phyloP scores from a whole-genome alignment of 2,797 vertebrate species.

The Phalanger gymnotis region DNA sequence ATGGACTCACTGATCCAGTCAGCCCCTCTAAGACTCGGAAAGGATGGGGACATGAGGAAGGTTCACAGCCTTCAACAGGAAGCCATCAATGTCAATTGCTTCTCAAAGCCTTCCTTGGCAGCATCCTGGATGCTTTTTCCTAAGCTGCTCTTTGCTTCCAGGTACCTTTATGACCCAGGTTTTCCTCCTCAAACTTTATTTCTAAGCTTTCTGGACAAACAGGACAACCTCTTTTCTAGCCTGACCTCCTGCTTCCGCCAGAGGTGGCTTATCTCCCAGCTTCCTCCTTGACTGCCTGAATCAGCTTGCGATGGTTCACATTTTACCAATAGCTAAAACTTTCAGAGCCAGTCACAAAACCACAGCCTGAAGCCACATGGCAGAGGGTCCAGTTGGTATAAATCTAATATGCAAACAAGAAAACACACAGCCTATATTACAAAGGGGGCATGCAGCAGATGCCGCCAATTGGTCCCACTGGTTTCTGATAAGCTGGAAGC shows the following conservation, averaged over 20 bases:
- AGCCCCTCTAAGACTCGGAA: neutral
- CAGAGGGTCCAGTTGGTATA: slow-evolving; percentile 25
- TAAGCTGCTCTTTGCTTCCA: neutral
- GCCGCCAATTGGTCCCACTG: neutral
- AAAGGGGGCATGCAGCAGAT: neutral
- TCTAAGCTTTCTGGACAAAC: neutral
- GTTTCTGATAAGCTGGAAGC: neutral
- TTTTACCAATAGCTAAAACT: neutral
- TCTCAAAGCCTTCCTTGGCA: neutral
- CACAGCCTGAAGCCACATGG: neutral
- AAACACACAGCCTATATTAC: neutral
- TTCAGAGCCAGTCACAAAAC: neutral
- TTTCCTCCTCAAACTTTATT: neutral
- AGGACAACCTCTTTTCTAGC: neutral
- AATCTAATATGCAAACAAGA: slow-evolving; percentile 43
- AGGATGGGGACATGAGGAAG: neutral
- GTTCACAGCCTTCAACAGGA: neutral
- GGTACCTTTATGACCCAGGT: neutral
- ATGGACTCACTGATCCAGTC: neutral
- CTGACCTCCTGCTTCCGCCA: neutral
- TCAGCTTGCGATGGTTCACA: neutral
- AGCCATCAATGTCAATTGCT: neutral
- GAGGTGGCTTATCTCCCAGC: neutral
- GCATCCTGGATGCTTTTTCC: neutral
- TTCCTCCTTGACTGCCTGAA: neutral